phyloP scores from a whole-genome alignment of 2,113 vertebrate genomes.

The Gasterosteus aculeatus region DNA sequence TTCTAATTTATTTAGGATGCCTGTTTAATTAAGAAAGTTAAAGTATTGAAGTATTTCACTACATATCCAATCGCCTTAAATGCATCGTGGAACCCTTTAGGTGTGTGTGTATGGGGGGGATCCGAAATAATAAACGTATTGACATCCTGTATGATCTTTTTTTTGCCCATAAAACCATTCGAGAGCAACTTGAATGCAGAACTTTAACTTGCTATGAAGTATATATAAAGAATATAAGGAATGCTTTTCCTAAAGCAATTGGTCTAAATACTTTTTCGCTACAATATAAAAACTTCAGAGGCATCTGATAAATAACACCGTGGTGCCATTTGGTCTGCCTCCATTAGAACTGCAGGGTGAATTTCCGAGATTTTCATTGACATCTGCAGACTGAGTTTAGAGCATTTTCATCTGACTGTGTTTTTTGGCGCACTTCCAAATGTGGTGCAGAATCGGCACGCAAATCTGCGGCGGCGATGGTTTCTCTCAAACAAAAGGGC shows the following conservation, averaged over 20 bases:
- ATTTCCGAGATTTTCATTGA: slow-evolving; percentile 31
- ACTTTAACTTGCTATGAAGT: not conserved
- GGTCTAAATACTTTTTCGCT: not conserved
- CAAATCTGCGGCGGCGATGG: slow-evolving; percentile 29
- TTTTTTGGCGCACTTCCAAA: slow-evolving; percentile 54
- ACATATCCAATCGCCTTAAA: not conserved
- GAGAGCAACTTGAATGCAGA: not conserved
- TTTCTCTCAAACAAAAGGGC: slow-evolving; percentile 50
- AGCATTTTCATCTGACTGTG: slow-evolving; percentile 32
- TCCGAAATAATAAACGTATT: not conserved
- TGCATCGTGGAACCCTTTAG: not conserved
- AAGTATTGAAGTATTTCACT: not conserved
- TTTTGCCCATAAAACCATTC: not conserved
- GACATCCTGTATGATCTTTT: not conserved
- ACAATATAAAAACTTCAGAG: not conserved
- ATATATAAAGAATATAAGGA: not conserved
- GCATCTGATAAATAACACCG: too few relatives aligned
- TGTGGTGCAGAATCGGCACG: slow-evolving; percentile 50
- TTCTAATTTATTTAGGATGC: not conserved
- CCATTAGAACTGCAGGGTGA: slow-evolving; percentile 1
- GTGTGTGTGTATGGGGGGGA: too few relatives aligned
- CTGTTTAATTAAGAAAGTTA: not conserved
- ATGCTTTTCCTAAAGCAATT: not conserved
- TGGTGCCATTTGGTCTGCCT: slow-evolving; percentile 10
- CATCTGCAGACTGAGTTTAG: slow-evolving; percentile 71